Evolutionary conservation across 1,140 invertebrate genomes (phyloP).

Genomic region (Panagrolaimus sp.): DNA sequence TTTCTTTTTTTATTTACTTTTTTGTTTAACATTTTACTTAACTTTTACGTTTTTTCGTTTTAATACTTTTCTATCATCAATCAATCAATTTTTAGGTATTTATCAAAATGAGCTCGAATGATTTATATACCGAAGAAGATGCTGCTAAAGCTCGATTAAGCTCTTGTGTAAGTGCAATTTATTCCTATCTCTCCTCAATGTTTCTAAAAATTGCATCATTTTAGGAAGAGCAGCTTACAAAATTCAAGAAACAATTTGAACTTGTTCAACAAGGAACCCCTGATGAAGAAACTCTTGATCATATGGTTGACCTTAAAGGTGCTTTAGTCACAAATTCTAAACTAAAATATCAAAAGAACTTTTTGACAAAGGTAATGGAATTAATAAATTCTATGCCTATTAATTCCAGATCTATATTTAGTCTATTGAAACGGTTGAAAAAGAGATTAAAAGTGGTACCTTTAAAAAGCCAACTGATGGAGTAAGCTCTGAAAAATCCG

Average conservation of each 20-base stretch:
- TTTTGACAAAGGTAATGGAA: neutral
- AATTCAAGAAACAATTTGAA: neutral
- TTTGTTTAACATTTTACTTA: no score
- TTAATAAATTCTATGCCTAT: no score
- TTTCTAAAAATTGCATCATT: neutral
- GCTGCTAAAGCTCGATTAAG: no score
- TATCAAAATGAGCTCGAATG: neutral
- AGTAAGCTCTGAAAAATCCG: no score
- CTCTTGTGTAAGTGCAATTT: no score
- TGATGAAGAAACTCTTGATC: conserved; percentile 2
- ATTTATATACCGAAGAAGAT: no score
- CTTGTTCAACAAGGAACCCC: neutral
- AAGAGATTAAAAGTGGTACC: no score
- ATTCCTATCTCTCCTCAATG: no score
- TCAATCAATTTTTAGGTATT: neutral
- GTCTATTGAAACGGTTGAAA: no score
- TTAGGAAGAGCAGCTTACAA: neutral
- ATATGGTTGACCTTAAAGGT: neutral
- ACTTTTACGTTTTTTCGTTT: neutral
- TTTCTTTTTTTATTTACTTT: no score
- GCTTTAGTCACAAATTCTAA: neutral
- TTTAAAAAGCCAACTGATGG: no score
- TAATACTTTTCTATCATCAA: neutral
- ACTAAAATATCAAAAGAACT: neutral
- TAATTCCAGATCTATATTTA: no score